Evolutionary conservation across 2,888 invertebrate species (phyloP).

Genomic region (Cheilosia urbana): DNA sequence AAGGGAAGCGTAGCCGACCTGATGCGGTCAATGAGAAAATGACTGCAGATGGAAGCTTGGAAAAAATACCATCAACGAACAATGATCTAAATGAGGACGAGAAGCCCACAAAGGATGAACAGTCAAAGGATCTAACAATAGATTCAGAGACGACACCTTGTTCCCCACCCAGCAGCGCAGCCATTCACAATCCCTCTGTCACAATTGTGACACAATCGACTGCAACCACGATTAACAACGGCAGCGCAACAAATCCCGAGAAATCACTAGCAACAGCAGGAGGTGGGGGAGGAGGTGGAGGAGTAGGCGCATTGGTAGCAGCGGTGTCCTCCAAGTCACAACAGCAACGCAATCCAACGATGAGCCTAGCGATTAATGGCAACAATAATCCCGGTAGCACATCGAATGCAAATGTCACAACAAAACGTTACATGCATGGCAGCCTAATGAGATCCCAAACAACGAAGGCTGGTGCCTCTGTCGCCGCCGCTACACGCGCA

Average conservation of each 20-base stretch:
- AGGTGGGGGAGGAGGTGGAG: slow-evolving; percentile 9
- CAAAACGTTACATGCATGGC: slow-evolving; percentile 82
- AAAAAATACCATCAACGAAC: slow-evolving; percentile 45
- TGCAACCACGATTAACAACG: slow-evolving; percentile 52
- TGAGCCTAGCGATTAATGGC: slow-evolving; percentile 71
- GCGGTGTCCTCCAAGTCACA: slow-evolving; percentile 44
- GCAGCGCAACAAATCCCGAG: slow-evolving; percentile 52
- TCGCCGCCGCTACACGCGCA: slow-evolving; percentile 66
- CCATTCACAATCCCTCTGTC: slow-evolving; percentile 65
- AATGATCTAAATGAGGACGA: slow-evolving; percentile 58
- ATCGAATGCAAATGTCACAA: slow-evolving; percentile 76
- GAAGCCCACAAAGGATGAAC: slow-evolving; percentile 40
- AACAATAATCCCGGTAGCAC: slow-evolving; percentile 72
- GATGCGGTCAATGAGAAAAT: slow-evolving; percentile 10
- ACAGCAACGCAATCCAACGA: slow-evolving; percentile 59
- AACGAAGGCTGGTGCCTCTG: slow-evolving; percentile 67
- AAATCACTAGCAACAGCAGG: slow-evolving; percentile 49
- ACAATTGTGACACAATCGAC: slow-evolving; percentile 66
- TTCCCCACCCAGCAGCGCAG: slow-evolving; percentile 39
- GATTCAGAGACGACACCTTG: slow-evolving; percentile 34
- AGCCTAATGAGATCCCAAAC: slow-evolving; percentile 82
- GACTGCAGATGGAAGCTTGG: slow-evolving; percentile 22
- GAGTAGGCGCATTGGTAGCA: slow-evolving; percentile 19
- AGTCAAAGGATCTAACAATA: slow-evolving; percentile 42
- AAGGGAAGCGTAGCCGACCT: slow-evolving; percentile 45